Evolutionary conservation across 2,113 vertebrate genomes (phyloP).

Genomic region (Catagonus wagneri): DNA sequence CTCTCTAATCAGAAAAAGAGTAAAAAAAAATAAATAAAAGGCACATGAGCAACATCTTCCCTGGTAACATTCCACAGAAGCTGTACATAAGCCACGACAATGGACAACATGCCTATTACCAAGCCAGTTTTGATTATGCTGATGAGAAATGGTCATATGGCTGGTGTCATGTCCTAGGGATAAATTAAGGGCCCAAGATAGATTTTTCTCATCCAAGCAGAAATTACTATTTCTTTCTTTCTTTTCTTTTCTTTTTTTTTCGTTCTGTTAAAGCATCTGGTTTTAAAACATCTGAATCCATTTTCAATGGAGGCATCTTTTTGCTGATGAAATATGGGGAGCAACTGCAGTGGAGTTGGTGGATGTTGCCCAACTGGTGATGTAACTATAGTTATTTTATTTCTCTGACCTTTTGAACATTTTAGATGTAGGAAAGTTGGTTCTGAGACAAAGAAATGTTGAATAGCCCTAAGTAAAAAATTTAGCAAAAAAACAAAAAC

Average conservation of each 20-base stretch:
- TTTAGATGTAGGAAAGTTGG: neutral
- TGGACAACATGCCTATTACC: neutral
- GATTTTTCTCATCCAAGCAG: neutral
- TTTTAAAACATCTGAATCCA: constrained; percentile 32
- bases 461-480: neutral
- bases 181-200: neutral
- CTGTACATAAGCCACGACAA: neutral
- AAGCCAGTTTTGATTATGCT: neutral
- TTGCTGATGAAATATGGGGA: neutral
- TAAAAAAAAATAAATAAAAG: neutral
- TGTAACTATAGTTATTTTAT: neutral
- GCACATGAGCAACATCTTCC: neutral
- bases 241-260: neutral
- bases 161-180: neutral
- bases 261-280: neutral
- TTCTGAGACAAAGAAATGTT: constrained; percentile 26
- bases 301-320: neutral
- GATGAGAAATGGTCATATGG: neutral
- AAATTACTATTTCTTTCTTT: no score
- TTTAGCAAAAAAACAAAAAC: constrained; percentile 11
- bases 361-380: neutral
- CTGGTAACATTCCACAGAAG: neutral
- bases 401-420: constrained; percentile 10
- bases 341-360: neutral
- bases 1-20: neutral